Evolutionary conservation across 2,797 vertebrate genomes (phyloP), one percentile per base, ranked within the genome.

Genomic region (Tangara arthus): DNA sequence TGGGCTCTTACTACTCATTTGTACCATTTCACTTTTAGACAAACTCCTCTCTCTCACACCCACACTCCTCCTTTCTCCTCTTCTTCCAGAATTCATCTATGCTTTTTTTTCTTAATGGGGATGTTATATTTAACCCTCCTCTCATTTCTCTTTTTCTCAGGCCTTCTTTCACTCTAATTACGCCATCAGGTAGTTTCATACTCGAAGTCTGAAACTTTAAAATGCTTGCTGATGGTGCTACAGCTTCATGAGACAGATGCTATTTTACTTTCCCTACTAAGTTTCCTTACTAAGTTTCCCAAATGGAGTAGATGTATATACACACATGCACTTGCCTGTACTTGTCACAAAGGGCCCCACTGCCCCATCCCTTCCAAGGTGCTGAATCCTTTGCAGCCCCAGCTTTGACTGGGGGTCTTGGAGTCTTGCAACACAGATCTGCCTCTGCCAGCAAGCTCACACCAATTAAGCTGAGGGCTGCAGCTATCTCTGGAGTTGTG

Each of bases 131-230:
- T 92, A 95, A 81, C 86, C 30, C 42, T 79, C 60, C 77, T 93
- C 81, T 94, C 84, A 92, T 86, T 95, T 95, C 85, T 83, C 89
- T 82, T 93, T 92, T 93, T 82, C 92, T 90, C 87, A 95, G 82
- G 82, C 41, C 49, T 86, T 86, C 50, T 84, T 82, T 90, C 32
- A 60, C 41, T 64, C 34, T 68, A 87, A 63, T 71, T 80, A 89
- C 3, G 20, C 37, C 80, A 89, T 57, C 78, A 89, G 22, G 57
- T 75, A 95, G 79, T 94, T 92, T 95, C 92, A 87, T 27, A 65
- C 27, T 76, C 7, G 26, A 82, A 89, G 65, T 32, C 69, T 85
- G 90, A 91, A 95, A 92, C 71, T 94, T 81, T 69, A 80, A 81
- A 92, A 78, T 37, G 57, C 80, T 77, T 78, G 61, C 41, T 85